Base-by-base conservation (phyloP, 37 sponge, comb jelly and placozoan species). In the Chondrosia reniformis region DNA sequence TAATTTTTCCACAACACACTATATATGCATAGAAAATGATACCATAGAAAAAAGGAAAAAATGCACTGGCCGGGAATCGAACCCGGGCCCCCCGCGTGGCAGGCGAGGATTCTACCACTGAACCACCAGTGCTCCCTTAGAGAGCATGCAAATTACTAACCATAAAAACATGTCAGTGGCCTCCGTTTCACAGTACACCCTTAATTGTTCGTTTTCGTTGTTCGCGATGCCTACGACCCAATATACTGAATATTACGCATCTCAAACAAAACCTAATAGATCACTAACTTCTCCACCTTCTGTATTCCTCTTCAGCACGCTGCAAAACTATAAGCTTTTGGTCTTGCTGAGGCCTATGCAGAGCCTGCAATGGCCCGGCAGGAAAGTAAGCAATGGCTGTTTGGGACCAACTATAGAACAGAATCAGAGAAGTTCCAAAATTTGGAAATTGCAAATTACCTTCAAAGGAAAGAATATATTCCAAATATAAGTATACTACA, bases 1-100 rank as follows among this genome's bases (percentile, higher is more conserved):
- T 84, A 52, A n/a, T 44, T 37, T 66, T 80, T 84, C 89, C 89
- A 92, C 46, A 88, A 56, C 6, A 92, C 93, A 92, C 93, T 92
- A n/a, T n/a, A n/a, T n/a, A n/a, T n/a, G 76, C 21, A 49, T 8
- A 44, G 33, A 54, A 54, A 52, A 28, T 52, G 25, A 43, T 74
- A 77, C 15, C 76, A 84, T 64, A 22, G 0, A 64, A 64, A n/a
- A n/a, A n/a, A n/a, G n/a, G n/a, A n/a, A n/a, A n/a, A n/a, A n/a
- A n/a, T n/a, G n/a, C n/a, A n/a, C n/a, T n/a, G n/a, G n/a, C n/a
- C n/a, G n/a, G n/a, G n/a, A n/a, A n/a, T n/a, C n/a, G n/a, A n/a
- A n/a, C n/a, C n/a, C n/a, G n/a, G n/a, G n/a, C n/a, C n/a, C n/a
- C n/a, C n/a, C n/a, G n/a, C n/a, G n/a, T n/a, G n/a, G n/a, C n/a